phyloP scores from a whole-genome alignment of 2,888 invertebrate species.

The Coelopa pilipes region DNA sequence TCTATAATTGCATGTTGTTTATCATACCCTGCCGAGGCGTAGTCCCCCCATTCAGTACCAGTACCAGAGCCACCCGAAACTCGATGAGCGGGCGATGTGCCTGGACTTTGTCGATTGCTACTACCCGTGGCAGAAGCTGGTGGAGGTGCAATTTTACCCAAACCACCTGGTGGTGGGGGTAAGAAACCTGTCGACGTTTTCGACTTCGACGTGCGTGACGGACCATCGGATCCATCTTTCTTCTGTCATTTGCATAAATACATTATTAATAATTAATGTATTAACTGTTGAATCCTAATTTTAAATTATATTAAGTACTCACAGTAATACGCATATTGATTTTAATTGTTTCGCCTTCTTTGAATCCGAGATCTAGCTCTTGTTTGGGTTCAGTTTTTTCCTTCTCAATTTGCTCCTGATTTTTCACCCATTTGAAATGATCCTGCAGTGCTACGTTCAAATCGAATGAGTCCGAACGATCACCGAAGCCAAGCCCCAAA shows the following conservation, averaged over 20 bases:
- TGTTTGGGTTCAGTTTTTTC: conserved; percentile 81
- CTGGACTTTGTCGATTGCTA: conserved; percentile 61
- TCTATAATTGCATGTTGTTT: not conserved
- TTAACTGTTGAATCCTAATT: not conserved
- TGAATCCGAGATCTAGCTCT: conserved; percentile 94
- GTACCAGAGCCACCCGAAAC: conserved; percentile 67
- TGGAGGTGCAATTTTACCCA: conserved; percentile 77
- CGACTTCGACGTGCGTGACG: conserved; percentile 73
- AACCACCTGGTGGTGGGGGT: conserved; percentile 84
- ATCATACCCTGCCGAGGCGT: conserved; percentile 75
- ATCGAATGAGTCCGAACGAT: conserved; percentile 98
- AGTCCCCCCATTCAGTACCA: conserved; percentile 82
- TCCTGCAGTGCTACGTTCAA: conserved; percentile 98
- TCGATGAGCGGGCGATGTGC: conserved; percentile 80
- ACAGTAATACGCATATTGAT: conserved; percentile 98
- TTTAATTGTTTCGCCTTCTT: conserved; percentile 99
- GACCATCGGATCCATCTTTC: conserved; percentile 69
- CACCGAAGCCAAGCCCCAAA: conserved; percentile 97
- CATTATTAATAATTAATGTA: not conserved
- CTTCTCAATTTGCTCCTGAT: conserved; percentile 82
- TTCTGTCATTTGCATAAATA: conserved; percentile 18
- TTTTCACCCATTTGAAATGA: conserved; percentile 95
- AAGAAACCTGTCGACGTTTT: conserved; percentile 76
- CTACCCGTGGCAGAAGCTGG: conserved; percentile 71
- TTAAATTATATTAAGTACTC: conserved; percentile 54